Evolutionary conservation across 1,140 invertebrate species (phyloP).

Genomic region (Anoplophora glabripennis): DNA sequence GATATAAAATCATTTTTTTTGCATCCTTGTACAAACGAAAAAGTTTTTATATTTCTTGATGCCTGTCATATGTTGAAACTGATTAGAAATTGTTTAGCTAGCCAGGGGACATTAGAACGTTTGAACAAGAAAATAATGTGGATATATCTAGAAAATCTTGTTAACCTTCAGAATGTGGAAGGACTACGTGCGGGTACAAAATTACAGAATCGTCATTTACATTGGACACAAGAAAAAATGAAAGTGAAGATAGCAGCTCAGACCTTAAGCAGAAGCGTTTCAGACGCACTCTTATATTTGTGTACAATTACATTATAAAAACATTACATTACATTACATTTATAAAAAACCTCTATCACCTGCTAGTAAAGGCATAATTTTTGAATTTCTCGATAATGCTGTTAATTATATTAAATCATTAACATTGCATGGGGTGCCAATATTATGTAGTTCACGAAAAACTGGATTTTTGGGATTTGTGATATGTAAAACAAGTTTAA

Average conservation of each 20-base stretch:
- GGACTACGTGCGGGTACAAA: conserved; percentile 11
- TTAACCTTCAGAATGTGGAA: conserved; percentile 13
- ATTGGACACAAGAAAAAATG: conserved; percentile 14
- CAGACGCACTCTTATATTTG: conserved; percentile 26
- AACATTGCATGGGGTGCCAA: conserved; percentile 13
- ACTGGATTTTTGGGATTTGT: conserved; percentile 41
- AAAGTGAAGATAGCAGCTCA: conserved; percentile 9
- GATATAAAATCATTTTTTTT: conserved; percentile 23
- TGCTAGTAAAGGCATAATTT: conserved; percentile 22
- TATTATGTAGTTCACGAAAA: conserved; percentile 25
- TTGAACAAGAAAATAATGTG: conserved; percentile 10
- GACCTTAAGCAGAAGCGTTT: conserved; percentile 9
- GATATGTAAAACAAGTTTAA: conserved; percentile 33
- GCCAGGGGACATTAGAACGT: not conserved
- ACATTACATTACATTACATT: conserved; percentile 23
- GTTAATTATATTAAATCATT: conserved; percentile 26
- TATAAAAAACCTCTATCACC: conserved; percentile 24
- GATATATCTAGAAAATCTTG: conserved; percentile 8
- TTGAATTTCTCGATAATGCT: conserved; percentile 17
- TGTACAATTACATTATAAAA: conserved; percentile 39
- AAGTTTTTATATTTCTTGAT: conserved; percentile 17
- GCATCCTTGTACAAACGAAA: conserved; percentile 15
- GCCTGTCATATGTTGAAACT: conserved; percentile 23
- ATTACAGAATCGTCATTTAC: conserved; percentile 7
- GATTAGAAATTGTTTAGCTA: conserved; percentile 17